phyloP scores from a whole-genome alignment of 2,888 invertebrate genomes.

The Drosophila paracracens region DNA sequence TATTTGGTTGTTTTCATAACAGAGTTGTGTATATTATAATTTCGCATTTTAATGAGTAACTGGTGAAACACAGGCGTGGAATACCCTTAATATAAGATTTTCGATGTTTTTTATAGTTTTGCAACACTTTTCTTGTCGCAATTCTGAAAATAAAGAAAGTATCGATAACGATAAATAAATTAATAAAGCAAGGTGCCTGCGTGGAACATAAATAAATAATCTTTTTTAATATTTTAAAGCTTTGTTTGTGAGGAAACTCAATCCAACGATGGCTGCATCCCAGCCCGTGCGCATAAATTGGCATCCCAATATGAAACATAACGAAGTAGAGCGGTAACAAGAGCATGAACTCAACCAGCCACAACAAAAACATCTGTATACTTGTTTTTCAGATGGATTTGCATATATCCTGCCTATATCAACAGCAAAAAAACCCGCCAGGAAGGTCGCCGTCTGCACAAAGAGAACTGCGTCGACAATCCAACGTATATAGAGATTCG shows the following conservation, averaged over 20 bases:
- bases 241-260: conserved; percentile 20
- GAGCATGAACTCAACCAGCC: background rate
- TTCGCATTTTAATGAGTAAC: background rate
- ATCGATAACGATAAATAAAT: conserved; percentile 22
- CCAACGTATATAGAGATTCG: conserved; percentile 97
- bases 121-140: conserved; percentile 2
- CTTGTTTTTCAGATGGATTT: conserved; percentile 90
- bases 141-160: background rate
- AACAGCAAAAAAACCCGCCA: conserved; percentile 96
- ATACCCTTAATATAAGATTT: background rate
- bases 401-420: conserved; percentile 98
- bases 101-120: background rate
- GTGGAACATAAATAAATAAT: conserved; percentile 61
- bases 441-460: conserved; percentile 94
- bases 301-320: conserved; percentile 91
- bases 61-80: background rate
- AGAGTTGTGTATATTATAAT: background rate
- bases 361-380: conserved; percentile 25
- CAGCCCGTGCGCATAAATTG: conserved; percentile 87
- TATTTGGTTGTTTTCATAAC: background rate
- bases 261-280: conserved; percentile 85
- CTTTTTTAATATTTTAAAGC: conserved; percentile 7
- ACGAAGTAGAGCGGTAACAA: conserved; percentile 90
- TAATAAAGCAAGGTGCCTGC: conserved; percentile 64
- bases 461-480: conserved; percentile 95